Percentiles rank a stretch among this genome's conserved stretches.
Evolutionary conservation across 1,140 invertebrate genomes (phyloP).

Genomic region (Calosoma granatense): DNA sequence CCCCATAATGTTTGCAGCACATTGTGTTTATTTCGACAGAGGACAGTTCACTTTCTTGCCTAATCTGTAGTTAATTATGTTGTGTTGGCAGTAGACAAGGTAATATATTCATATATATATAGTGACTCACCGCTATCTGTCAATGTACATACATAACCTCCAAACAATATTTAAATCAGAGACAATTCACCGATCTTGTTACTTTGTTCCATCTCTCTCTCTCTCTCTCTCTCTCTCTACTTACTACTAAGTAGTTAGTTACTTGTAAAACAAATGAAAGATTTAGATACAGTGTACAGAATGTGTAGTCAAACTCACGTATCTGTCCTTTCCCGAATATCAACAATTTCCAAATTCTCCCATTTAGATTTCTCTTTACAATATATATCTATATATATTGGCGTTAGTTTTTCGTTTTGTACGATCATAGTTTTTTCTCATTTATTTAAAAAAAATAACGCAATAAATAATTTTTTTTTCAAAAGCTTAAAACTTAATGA

Average conservation of each 20-base stretch:
- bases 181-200: not conserved
- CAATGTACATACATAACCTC: not conserved
- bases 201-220: too few species aligned
- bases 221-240: too few species aligned
- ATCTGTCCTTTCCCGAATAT: too few species aligned
- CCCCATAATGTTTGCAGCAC: not conserved
- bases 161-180: not conserved
- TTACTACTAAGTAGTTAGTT: too few species aligned
- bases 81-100: not conserved
- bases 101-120: not conserved
- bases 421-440: not conserved
- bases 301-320: too few species aligned
- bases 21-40: not conserved
- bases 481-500: conserved; percentile 1
- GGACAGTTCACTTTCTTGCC: too few species aligned
- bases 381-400: conserved; percentile 1
- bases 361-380: not conserved
- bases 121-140: not conserved
- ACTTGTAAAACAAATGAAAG: too few species aligned
- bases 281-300: too few species aligned
- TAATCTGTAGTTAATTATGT: too few species aligned
- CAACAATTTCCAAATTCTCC: not conserved
- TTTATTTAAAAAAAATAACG: conserved; percentile 4
- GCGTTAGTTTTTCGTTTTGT: not conserved
- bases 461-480: conserved; percentile 9